Base-by-base conservation (phyloP, 2,113 vertebrate genomes). In the Pseudorasbora parva region DNA sequence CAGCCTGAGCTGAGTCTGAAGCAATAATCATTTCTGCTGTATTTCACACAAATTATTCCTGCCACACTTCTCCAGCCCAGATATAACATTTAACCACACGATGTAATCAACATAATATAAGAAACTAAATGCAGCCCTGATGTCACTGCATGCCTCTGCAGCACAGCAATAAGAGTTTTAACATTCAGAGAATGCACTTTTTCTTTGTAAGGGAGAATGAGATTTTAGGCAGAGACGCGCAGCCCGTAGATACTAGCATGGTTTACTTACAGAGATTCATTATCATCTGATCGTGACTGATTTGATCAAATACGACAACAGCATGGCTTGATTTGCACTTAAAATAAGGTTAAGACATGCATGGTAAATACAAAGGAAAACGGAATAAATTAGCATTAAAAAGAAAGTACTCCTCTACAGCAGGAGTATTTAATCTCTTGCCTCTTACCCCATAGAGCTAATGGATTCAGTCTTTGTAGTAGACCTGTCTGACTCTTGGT, bases 261-360 rank as follows among this genome's bases (percentile, higher is more conserved):
- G 56, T 68, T 78, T 69, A 81, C 79, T 69, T 33, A 37, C 57
- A 64, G 57, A 41, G 19, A 78, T 64, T 25, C 4, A 14, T 81
- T 51, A 68, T 47, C 64, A 81, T 54, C 78, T 37, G 47, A 41
- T 68, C 47, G 27, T 68, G 60, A 81, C 60, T 7, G 64, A 69
- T 81, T 81, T 69, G 64, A 69, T 66, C 78, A 68, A 81, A 66
- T 54, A 68, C 27, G 27, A 66, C 78, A 68, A 81, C 25, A 41
- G 79, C 79, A 81, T 81, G 79, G 79, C 79, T 81, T 81, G 79
- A 56, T 81, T 81, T 81, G 64, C 79, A 81, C 79, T 69, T 81
- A 37, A 79, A 81, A 81, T 71, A 71, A 81, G 79, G 79, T 69
- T 81, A 81, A 81, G 79, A 71, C 47, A 69, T 81, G 64, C 79